Conservation (phyloP, 2,113 vertebrate species). For the Barbus barbus region DNA sequence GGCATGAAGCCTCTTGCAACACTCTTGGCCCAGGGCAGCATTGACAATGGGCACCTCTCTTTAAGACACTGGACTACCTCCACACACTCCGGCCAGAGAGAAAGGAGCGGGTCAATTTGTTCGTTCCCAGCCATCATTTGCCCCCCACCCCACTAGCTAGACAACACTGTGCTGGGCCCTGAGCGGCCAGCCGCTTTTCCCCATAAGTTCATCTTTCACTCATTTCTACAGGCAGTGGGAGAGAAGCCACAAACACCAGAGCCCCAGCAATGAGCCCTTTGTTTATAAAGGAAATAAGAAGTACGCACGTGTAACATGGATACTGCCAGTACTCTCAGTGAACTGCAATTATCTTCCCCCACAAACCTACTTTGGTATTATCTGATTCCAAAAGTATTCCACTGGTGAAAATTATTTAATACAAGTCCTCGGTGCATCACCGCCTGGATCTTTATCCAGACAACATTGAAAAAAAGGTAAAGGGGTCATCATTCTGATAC, state of each 20-base stretch:
- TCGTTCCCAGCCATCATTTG: slow-evolving; percentile 53
- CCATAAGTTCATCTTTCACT: slow-evolving; percentile 63
- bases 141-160: slow-evolving; percentile 34
- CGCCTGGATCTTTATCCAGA: slow-evolving; percentile 37
- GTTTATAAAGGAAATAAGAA: slow-evolving; percentile 69
- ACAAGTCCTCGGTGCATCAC: slow-evolving; percentile 38
- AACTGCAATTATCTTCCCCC: slow-evolving; percentile 65
- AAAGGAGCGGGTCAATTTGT: slow-evolving; percentile 43
- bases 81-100: slow-evolving; percentile 40
- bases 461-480: slow-evolving; percentile 4
- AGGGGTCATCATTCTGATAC: neutral
- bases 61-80: slow-evolving; percentile 35
- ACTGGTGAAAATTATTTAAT: slow-evolving; percentile 63
- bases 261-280: slow-evolving; percentile 67
- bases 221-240: slow-evolving; percentile 61
- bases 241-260: slow-evolving; percentile 64
- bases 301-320: slow-evolving; percentile 64
- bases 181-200: slow-evolving; percentile 46
- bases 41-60: slow-evolving; percentile 55
- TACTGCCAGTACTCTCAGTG: slow-evolving; percentile 64
- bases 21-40: slow-evolving; percentile 41
- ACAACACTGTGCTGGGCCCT: slow-evolving; percentile 28
- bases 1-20: slow-evolving; percentile 46
- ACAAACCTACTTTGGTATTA: slow-evolving; percentile 62
- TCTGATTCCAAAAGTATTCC: slow-evolving; percentile 62